phyloP scores from a whole-genome alignment of 2,888 invertebrate species.

The Mycogona germanica region DNA sequence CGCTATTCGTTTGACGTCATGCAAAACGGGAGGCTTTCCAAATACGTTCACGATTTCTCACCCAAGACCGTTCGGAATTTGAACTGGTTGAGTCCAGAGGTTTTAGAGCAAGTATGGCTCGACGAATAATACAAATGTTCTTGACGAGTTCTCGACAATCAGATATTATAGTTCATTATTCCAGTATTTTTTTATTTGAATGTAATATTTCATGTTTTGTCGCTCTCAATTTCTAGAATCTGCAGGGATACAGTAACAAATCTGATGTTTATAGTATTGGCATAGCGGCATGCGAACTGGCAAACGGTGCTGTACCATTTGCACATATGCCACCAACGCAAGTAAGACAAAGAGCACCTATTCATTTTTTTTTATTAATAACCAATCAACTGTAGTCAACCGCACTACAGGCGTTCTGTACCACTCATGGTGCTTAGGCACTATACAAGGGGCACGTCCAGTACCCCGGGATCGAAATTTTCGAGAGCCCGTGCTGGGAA shows the following conservation, averaged over 20 bases:
- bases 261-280: constrained; percentile 88
- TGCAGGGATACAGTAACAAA: constrained; percentile 74
- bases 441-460: too few relatives aligned
- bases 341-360: too few relatives aligned
- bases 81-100: constrained; percentile 86
- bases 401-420: too few relatives aligned
- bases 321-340: constrained; percentile 65
- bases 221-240: too few relatives aligned
- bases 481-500: too few relatives aligned
- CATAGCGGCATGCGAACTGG: constrained; percentile 72
- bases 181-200: background rate
- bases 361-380: too few relatives aligned
- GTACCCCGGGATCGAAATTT: too few relatives aligned
- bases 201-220: too few relatives aligned
- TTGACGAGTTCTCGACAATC: background rate
- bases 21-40: constrained; percentile 54
- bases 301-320: constrained; percentile 81
- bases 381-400: too few relatives aligned
- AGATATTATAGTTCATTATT: background rate
- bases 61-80: constrained; percentile 54
- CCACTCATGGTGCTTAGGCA: too few relatives aligned
- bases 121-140: background rate
- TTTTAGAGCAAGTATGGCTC: constrained; percentile 59
- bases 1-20: constrained; percentile 63
- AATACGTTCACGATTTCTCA: constrained; percentile 61